Base-by-base conservation (phyloP, 1,140 invertebrate genomes). In the Bombus haemorrhoidalis region DNA sequence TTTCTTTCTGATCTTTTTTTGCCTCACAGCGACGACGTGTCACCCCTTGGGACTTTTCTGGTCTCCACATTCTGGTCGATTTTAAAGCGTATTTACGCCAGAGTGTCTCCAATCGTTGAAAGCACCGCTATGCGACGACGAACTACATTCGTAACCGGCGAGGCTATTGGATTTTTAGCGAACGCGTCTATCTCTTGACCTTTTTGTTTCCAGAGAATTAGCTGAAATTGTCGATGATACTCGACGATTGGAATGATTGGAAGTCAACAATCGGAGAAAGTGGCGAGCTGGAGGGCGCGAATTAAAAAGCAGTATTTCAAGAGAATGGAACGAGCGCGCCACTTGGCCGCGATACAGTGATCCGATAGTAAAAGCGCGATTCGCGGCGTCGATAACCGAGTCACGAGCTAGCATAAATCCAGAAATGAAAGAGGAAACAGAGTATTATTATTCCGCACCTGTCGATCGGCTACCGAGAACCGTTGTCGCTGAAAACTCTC, bases 241-340 rank as follows among this genome's bases (percentile, higher is more conserved):
- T 28, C 28, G n/a, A 34, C 22, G n/a, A 73, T 32, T 12, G n/a
- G n/a, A 3, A n/a, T n/a, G 13, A 9, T 43, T n/a, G n/a, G 32
- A 25, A 47, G 72, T 47, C 34, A 73, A 73, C 71, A 2, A n/a
- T n/a, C 13, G 34, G 47, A 12, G 34, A 59, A 76, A 59, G 47
- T 25, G 53, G 47, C 34, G 34, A 25, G 25, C 34, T 15, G 47
- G 32, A 76, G 74, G 34, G 47, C 47, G 25, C 47, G 74, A 76
- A 76, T 76, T 76, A 76, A 76, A 76, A 76, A 37, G 34, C 32
- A 41, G 47, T 59, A 57, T 76, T 76, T 76, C 74, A n/a, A 76
- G 74, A 57, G 74, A 37, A 25, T 57, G 74, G 13, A 59, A 76
- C 25, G 34, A 57, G 47, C 32, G 25, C 15, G 47, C 32, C 71